These are phyloP conservation scores for Synanceia verrucosa DNA, from an alignment of 2,797 vertebrate genomes.

Conservation along the genomic window DNA sequence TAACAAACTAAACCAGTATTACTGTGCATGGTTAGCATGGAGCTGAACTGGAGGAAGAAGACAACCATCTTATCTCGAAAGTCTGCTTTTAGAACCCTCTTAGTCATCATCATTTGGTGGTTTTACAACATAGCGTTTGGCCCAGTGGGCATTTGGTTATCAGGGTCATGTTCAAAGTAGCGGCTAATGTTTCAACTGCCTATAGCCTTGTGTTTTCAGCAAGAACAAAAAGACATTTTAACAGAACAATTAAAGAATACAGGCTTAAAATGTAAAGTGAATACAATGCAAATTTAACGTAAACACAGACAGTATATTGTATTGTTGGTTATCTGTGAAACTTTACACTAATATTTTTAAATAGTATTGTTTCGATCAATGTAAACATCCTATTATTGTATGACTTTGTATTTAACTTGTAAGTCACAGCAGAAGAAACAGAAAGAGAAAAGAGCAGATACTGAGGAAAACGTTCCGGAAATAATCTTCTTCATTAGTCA, in stretches of 20 bases:
- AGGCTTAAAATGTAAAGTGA: neutral
- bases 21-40: constrained; percentile 1
- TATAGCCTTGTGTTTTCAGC: constrained; percentile 17
- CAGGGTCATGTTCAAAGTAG: constrained; percentile 84
- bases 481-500: constrained; percentile 3
- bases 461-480: neutral
- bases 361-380: neutral
- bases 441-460: neutral
- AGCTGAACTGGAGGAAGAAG: constrained; percentile 36
- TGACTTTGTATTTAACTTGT: neutral
- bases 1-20: constrained; percentile 18
- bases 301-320: neutral
- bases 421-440: neutral
- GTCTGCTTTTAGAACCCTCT: constrained; percentile 66
- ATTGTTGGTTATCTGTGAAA: neutral
- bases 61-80: constrained; percentile 49
- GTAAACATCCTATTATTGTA: neutral
- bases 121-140: constrained; percentile 74
- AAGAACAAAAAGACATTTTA: constrained; percentile 2
- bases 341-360: neutral
- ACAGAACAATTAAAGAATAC: neutral
- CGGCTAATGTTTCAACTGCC: constrained; percentile 65
- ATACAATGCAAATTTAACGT: neutral
- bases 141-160: constrained; percentile 76
- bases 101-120: constrained; percentile 69